Percentiles rank a stretch among this genome's conserved stretches.
phyloP scores from a whole-genome alignment of 2,113 vertebrate species.

The Paracanthobrama guichenoti region DNA sequence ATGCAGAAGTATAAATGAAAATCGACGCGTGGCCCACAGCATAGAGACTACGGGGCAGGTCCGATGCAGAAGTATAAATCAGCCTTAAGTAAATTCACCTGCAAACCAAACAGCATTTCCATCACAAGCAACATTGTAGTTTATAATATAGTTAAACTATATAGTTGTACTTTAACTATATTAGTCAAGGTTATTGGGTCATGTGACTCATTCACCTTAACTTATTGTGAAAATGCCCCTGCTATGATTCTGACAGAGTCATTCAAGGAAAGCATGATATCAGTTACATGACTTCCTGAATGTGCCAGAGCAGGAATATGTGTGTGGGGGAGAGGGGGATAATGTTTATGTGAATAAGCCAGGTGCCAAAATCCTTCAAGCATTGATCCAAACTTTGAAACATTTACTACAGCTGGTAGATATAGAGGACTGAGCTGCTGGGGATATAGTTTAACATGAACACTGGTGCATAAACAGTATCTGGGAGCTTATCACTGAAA shows the following conservation, averaged over 20 bases:
- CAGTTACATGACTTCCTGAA: conserved; percentile 8
- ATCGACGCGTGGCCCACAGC: too few relatives aligned
- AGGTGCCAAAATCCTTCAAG: conserved; percentile 27
- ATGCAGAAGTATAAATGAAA: too few relatives aligned
- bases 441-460: conserved; percentile 14
- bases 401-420: background rate
- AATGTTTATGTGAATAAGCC: background rate
- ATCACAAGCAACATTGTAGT: background rate
- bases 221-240: background rate
- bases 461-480: conserved; percentile 8
- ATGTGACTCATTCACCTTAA: background rate
- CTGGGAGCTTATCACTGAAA: background rate
- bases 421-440: background rate
- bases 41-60: too few relatives aligned
- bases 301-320: background rate
- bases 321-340: background rate
- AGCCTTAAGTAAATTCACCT: background rate
- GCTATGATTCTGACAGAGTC: background rate
- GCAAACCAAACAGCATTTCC: background rate
- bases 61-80: too few relatives aligned
- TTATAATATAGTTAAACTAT: too few relatives aligned
- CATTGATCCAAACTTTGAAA: background rate
- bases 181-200: background rate
- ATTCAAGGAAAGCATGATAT: conserved; percentile 1
- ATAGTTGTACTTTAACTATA: too few relatives aligned